Percentiles rank a stretch among this genome's conserved stretches.
Conservation (phyloP, 2,888 invertebrate species). For the Dicyrtomina minuta region DNA sequence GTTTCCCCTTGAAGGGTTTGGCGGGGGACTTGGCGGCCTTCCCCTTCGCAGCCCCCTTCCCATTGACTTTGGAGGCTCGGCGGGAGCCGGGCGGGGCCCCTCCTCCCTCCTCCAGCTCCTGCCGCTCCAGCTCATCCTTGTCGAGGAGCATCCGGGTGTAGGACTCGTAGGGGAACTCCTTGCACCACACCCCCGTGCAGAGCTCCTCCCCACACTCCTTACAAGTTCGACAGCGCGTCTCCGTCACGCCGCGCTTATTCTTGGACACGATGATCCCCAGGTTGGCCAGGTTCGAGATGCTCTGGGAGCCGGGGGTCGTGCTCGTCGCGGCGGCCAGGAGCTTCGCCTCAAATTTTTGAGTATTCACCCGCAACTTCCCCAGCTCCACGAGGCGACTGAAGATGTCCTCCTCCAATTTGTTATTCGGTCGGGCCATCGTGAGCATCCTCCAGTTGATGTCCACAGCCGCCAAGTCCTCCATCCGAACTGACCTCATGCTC, state of each 20-base stretch:
- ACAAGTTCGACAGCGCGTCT: conserved; percentile 59
- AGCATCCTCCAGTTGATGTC: conserved; percentile 92
- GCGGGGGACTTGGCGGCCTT: conserved; percentile 7
- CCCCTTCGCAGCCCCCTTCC: conserved; percentile 19
- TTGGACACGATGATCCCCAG: conserved; percentile 48
- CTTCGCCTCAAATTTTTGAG: conserved; percentile 45
- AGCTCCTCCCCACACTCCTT: conserved; percentile 82
- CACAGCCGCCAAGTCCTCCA: conserved; percentile 77
- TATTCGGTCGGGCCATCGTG: conserved; percentile 80
- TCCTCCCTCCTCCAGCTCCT: conserved; percentile 54
- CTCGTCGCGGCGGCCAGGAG: not conserved
- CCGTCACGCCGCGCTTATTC: conserved; percentile 46
- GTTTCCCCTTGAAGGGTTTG: conserved; percentile 48
- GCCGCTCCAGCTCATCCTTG: conserved; percentile 47
- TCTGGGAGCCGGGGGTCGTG: conserved; percentile 33
- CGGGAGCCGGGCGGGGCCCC: not conserved
- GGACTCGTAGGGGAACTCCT: conserved; percentile 63
- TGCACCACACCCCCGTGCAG: conserved; percentile 67
- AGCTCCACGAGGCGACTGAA: conserved; percentile 66
- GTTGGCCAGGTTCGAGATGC: conserved; percentile 35
- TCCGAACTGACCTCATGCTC: conserved; percentile 74
- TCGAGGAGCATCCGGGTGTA: conserved; percentile 58
- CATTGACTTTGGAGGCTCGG: conserved; percentile 13
- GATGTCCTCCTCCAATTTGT: conserved; percentile 80
- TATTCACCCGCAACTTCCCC: conserved; percentile 46